Evolutionary conservation across 2,888 invertebrate species (phyloP), one percentile per base, ranked within the genome.

Genomic region (Ichneumoninae sp.): DNA sequence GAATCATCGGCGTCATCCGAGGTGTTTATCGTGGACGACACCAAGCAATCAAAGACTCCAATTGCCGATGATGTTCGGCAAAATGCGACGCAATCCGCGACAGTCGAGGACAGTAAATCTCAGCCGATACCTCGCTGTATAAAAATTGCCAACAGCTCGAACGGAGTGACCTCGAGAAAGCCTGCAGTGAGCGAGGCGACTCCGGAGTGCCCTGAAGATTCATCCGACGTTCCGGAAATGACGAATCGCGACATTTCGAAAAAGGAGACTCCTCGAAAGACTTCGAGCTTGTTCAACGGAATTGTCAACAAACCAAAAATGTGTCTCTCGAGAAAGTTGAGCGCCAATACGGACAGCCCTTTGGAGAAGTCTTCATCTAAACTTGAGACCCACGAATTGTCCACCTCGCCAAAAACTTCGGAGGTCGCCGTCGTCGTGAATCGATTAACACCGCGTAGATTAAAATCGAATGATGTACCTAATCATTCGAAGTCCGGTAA

Each of bases 371-470:
- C 40, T 19, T 26, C 71, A n/a, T 36, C 40, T 19, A 54, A 57
- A 22, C 54, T 22, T 40, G 36, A 71, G 8, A 0, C 30, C 22
- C 54, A 7, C 54, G 54, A 8, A 54, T 19, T 8, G 54, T 2
- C 54, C 3, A 0, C 8, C 10, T 13, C 10, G 30, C 60, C 60
- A 16, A 30, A 10, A 10, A 60, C 30, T 16, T 26, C 60, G 4
- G 30, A 30, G 1, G 30, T 62, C 30, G 62, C 30, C 1, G 62
- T 33, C 62, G 33, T 62, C 6, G 33, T 33, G 5, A 77, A 47
- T n/a, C 47, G 71, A 76, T 40, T 80, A 60, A 74, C 13, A 10
- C 69, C 72, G 1, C 70, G 44, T 10, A 62, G 6, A 50, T 6
- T 83, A 40, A 47, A 13, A 44, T 44, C 33, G 19, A 0, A 16